phyloP scores from a whole-genome alignment of 2,797 vertebrate species.

The Danio jaintianensis region DNA sequence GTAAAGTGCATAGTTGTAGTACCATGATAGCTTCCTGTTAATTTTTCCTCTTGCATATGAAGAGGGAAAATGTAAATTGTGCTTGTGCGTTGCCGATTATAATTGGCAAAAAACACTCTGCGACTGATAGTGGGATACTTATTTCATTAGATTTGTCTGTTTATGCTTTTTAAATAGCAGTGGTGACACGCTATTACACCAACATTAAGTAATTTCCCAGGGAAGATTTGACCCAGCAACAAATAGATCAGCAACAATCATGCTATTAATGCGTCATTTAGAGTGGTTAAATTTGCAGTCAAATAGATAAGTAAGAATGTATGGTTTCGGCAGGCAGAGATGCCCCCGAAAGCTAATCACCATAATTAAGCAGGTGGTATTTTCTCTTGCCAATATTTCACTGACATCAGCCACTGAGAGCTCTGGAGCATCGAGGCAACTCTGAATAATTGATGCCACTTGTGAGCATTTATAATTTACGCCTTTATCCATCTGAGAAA shows the following conservation, averaged over 20 bases:
- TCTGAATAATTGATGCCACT: slow-evolving; percentile 75
- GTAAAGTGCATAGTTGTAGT: not conserved
- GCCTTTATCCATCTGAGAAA: slow-evolving; percentile 71
- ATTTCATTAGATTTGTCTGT: not conserved
- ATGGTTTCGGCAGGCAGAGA: slow-evolving; percentile 54
- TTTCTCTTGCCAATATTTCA: slow-evolving; percentile 64
- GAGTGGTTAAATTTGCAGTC: slow-evolving; percentile 54
- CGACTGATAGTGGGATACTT: slow-evolving; percentile 4
- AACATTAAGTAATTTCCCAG: slow-evolving; percentile 32
- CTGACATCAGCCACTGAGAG: slow-evolving; percentile 67
- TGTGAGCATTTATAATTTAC: slow-evolving; percentile 75
- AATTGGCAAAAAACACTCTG: not conserved
- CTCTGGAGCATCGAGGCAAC: slow-evolving; percentile 67
- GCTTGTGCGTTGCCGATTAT: not conserved
- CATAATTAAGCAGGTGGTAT: slow-evolving; percentile 68
- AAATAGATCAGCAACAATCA: slow-evolving; percentile 55
- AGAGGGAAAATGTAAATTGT: not conserved
- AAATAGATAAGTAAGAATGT: slow-evolving; percentile 62
- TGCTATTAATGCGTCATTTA: slow-evolving; percentile 51
- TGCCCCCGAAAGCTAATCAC: slow-evolving; percentile 64
- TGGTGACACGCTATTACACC: slow-evolving; percentile 20
- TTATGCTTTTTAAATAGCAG: slow-evolving; percentile 28
- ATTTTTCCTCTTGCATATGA: no score
- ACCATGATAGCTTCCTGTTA: not conserved
- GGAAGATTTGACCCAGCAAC: slow-evolving; percentile 42